Evolutionary conservation across 2,797 vertebrate genomes (phyloP), one percentile per base, ranked within the genome.

Genomic region (Xerus rutilus): DNA sequence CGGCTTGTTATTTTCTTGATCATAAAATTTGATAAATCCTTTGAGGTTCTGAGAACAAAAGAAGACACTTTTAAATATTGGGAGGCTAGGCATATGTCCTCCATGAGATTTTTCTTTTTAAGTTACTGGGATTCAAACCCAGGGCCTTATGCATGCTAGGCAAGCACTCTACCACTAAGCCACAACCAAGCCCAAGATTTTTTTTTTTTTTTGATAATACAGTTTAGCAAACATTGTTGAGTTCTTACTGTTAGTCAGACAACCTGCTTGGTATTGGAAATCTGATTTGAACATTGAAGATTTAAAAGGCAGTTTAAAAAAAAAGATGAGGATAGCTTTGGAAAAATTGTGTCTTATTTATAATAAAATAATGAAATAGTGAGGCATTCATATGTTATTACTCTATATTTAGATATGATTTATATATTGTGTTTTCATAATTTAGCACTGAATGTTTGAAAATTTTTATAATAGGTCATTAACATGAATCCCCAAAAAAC

Each of bases 1-100:
- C 39, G 39, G 39, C 39, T 39, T 49, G 1, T 59, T 59, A 21
- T 59, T 59, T 96, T 91, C 64, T 89, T 28, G 74, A 23, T 59
- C 64, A 77, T 12, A 74, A 78, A 84, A 83, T 79, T 78, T 74
- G 23, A 69, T 79, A 86, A 93, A 91, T 69, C 20, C 43, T 11
- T 84, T 90, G 39, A 83, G 62, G 59, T 79, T 93, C 84, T 93
- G 39, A 77, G 86, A 93, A 62, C 73, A 74, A 95, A 81, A 85
- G 17, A 90, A 94, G 72, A 74, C 35, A 70, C 70, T 91, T 94
- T 43, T 83, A 79, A 77, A 30, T 85, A 54, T 88, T 35, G 74
- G 15, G 25, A 43, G 35, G 30, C 11, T 47, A 52, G 3, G 43
- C 30, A 20, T 30, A 5, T 59, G 65, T 83, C 90, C 78, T 83